phyloP scores from a whole-genome alignment of 1,140 invertebrate species.

The Cylas formicarius region DNA sequence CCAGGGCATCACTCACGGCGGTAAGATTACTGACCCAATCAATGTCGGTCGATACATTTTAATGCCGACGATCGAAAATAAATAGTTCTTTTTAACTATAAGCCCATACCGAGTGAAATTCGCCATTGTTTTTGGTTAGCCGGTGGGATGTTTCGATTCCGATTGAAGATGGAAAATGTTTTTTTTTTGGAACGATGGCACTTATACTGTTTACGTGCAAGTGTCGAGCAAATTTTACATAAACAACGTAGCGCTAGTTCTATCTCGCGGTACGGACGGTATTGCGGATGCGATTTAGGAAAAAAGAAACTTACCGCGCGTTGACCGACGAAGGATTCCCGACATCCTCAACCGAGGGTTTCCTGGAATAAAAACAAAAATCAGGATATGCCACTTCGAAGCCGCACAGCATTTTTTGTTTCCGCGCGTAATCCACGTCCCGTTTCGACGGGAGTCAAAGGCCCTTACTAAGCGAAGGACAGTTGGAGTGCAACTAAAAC shows the following conservation, averaged over 20 bases:
- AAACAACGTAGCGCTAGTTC: slow-evolving; percentile 13
- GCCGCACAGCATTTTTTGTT: slow-evolving; percentile 32
- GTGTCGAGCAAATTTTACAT: slow-evolving; percentile 19
- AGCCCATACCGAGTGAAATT: too few species aligned
- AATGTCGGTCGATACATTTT: slow-evolving; percentile 25
- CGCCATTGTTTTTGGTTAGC: not conserved
- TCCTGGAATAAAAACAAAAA: slow-evolving; percentile 60
- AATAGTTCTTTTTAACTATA: too few species aligned
- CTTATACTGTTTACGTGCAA: slow-evolving; percentile 25
- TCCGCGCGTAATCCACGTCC: not conserved
- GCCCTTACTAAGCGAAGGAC: too few species aligned
- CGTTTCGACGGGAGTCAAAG: too few species aligned
- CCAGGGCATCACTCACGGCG: slow-evolving; percentile 22
- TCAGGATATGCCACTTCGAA: slow-evolving; percentile 38
- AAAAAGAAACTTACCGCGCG: slow-evolving; percentile 55
- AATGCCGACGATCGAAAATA: slow-evolving; percentile 20
- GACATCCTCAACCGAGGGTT: slow-evolving; percentile 63
- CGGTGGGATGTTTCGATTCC: not conserved
- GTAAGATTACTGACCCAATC: slow-evolving; percentile 24
- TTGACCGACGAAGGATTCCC: slow-evolving; percentile 62
- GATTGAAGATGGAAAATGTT: slow-evolving; percentile 4
- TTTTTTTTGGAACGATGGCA: not conserved
- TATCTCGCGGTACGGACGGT: too few species aligned
- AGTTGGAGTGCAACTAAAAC: too few species aligned
- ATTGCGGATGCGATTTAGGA: too few species aligned